Evolutionary conservation across 2,888 invertebrate species (phyloP), one percentile per base, ranked within the genome.

Genomic region (Drosophila siamana): DNA sequence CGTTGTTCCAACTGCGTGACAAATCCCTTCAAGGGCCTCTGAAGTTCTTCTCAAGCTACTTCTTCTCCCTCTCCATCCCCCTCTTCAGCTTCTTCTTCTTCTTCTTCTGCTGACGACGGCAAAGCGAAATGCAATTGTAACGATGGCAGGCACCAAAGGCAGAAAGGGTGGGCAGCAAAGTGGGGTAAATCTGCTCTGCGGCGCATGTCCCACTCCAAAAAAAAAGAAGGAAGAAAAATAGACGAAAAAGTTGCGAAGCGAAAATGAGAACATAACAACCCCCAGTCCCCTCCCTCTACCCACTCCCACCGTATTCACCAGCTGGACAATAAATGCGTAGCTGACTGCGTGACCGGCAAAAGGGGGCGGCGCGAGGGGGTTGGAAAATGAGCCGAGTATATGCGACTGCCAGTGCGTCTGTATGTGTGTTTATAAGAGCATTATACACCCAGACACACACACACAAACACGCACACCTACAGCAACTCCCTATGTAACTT

Each of bases 281-380:
- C 28, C 13, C 51, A 13, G 26, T 4, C 26, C 8, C 9, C 13
- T 7, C 11, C 22, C 7, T n/a, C n/a, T n/a, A n/a, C n/a, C 6
- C 22, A 11, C 22, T 1, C 33, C 38, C 4, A 5, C 22, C n/a
- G n/a, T n/a, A n/a, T 16, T 8, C 41, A 11, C 11, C 43, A 19
- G 72, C 63, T 64, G 74, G 64, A 69, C 55, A 60, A 47, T 16
- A 61, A 64, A 61, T 71, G 66, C 74, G 77, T 71, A 61, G 50
- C 22, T 50, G 59, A 28, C 38, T 57, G 56, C 54, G 57, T 64
- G 60, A 40, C 26, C 38, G 46, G 15, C 51, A 41, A 36, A 19
- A 13, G 46, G 50, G 38, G 4, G 4, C 33, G 8, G 13, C 6
- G 30, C 26, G 24, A 38, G 43, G 50, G 68, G 65, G 43, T 47